Evolutionary conservation across 2,797 vertebrate species (phyloP).

Genomic region (Crax fasciolata): DNA sequence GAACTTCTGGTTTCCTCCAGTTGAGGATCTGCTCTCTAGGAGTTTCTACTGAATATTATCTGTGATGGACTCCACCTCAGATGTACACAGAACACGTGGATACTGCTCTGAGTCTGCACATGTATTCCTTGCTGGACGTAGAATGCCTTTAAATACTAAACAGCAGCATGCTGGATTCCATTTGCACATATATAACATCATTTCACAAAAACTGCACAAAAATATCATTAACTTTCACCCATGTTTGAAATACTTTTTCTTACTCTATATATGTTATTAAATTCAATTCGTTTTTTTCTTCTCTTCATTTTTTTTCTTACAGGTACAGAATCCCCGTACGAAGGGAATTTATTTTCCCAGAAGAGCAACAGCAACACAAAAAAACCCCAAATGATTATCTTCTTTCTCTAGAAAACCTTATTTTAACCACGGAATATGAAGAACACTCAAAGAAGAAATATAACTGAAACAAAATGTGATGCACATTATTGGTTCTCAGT

Average conservation of each 20-base stretch:
- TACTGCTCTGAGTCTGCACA: not conserved
- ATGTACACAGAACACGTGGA: not conserved
- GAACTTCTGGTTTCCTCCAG: not conserved
- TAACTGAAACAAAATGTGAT: not conserved
- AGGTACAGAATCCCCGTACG: not conserved
- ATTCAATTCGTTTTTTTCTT: rapidly evolving
- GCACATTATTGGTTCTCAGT: not conserved
- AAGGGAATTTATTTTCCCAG: not conserved
- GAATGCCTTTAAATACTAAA: not conserved
- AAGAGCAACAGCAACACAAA: not conserved
- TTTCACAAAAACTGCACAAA: not conserved
- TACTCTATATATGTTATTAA: not conserved
- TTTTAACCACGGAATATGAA: not conserved
- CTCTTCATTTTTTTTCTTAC: not conserved
- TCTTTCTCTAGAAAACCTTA: not conserved
- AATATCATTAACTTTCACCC: rapidly evolving
- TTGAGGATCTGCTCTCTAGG: not conserved
- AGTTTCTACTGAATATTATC: not conserved
- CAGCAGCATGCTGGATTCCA: too few relatives aligned
- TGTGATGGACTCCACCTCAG: not conserved
- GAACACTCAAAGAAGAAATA: not conserved
- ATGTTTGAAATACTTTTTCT: not conserved
- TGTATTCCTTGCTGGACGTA: not conserved
- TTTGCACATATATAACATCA: not conserved
- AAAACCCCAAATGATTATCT: not conserved